Base-by-base conservation (phyloP, 2,888 invertebrate genomes). In the Coelinius sp. region DNA sequence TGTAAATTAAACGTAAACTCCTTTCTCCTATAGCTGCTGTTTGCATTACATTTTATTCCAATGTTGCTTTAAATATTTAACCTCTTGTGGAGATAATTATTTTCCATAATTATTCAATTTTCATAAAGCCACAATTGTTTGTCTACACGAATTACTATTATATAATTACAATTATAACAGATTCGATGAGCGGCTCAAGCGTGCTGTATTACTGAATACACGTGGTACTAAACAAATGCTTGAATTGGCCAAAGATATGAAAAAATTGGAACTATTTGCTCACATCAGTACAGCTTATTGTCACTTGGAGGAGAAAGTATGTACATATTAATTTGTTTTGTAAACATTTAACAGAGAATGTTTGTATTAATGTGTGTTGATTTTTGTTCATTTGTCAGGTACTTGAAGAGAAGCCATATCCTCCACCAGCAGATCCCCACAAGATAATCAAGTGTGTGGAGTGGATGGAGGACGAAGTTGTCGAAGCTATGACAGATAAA, bases 221-320 rank as follows among this genome's bases (percentile, higher is more conserved):
- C 90, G 96, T 70, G 98, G 97, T 41, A 97, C 97, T 0, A 94
- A 95, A 84, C 91, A 94, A 75, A 93, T 98, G 90, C 86, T 99
- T 72, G 93, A 95, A 8, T 87, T 99, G 69, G 97, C 94, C 63
- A 93, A 93, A 82, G 90, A 92, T 76, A 92, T 93, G 84, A 94
- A 94, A 82, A 91, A 95, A 6, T 89, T 99, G 56, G 89, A 80
- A 66, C 88, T 94, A 2, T 92, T 94, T 84, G 90, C 92, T 62
- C 94, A 97, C 87, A 91, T 97, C 5, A 97, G 97, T 1, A 97
- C 97, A 0, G 93, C 97, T 0, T 97, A 97, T 87, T 96, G 97
- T 81, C 97, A 98, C 85, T 92, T 97, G 10, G 82, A 87, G 66
- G 85, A 87, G 77, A 86, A 88, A 78, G 87, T 85, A 79, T 68